phyloP scores from a whole-genome alignment of 1,140 invertebrate species.

The Periplaneta americana region DNA sequence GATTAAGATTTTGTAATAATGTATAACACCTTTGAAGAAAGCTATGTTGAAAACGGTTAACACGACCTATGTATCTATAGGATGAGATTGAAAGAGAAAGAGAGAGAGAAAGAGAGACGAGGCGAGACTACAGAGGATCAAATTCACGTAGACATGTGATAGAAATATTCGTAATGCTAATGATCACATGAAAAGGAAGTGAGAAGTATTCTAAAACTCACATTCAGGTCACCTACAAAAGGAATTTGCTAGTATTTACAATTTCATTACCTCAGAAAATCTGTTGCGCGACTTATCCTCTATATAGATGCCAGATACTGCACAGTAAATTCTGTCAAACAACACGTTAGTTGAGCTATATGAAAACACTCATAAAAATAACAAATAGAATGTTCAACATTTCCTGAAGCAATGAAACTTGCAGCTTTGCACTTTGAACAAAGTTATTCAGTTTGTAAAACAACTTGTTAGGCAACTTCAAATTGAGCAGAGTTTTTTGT shows the following conservation, averaged over 20 bases:
- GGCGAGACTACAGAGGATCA: background rate
- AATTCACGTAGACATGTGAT: background rate
- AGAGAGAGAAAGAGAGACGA: background rate
- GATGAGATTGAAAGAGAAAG: background rate
- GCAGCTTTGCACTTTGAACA: background rate
- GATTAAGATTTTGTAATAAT: background rate
- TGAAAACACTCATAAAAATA: too few species aligned
- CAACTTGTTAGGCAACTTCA: background rate
- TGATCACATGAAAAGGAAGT: background rate
- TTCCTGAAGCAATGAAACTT: background rate
- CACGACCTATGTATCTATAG: background rate
- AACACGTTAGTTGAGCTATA: too few species aligned
- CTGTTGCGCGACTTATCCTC: too few species aligned
- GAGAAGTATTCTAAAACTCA: background rate
- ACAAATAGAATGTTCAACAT: too few species aligned
- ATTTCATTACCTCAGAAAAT: background rate
- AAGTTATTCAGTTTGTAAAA: background rate
- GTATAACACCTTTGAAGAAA: background rate
- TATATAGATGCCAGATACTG: too few species aligned
- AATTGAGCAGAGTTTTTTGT: background rate
- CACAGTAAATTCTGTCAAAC: too few species aligned
- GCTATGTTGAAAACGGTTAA: background rate
- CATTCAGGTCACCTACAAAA: background rate
- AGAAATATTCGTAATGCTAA: background rate
- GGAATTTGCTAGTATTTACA: background rate